Percentiles rank a stretch among this genome's conserved stretches.
These are phyloP conservation scores for Agrochola macilenta DNA, from an alignment of 2,888 invertebrate species.

Conservation along the genomic window DNA sequence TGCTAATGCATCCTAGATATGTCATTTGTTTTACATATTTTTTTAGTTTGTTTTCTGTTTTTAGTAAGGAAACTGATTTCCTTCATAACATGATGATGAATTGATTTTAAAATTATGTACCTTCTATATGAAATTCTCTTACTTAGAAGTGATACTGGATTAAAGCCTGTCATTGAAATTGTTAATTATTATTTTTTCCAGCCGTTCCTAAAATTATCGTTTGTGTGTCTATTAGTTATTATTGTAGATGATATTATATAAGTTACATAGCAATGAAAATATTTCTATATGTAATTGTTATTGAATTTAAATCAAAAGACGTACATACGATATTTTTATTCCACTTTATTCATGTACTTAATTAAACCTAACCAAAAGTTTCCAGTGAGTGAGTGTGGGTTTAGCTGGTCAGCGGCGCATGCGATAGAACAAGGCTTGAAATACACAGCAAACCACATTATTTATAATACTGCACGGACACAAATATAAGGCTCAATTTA, in stretches of 20 bases:
- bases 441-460: slow-evolving; percentile 2
- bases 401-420: neutral
- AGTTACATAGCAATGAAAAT: slow-evolving; percentile 27
- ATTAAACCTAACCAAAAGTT: slow-evolving; percentile 2
- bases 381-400: neutral
- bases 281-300: slow-evolving; percentile 30
- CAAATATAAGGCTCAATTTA: too few relatives aligned
- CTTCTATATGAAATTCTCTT: slow-evolving; percentile 83
- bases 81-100: slow-evolving; percentile 76
- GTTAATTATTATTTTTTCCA: slow-evolving; percentile 70
- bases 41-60: slow-evolving; percentile 79
- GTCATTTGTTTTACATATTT: slow-evolving; percentile 77
- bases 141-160: slow-evolving; percentile 86
- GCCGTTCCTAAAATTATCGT: slow-evolving; percentile 49
- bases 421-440: slow-evolving; percentile 7
- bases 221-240: slow-evolving; percentile 31
- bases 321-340: slow-evolving; percentile 57
- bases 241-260: slow-evolving; percentile 25
- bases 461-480: slow-evolving; percentile 2
- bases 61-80: slow-evolving; percentile 72
- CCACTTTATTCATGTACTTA: slow-evolving; percentile 33
- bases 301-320: slow-evolving; percentile 50
- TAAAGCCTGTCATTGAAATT: slow-evolving; percentile 84
- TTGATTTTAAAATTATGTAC: slow-evolving; percentile 83
- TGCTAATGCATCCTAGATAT: slow-evolving; percentile 80